Percentiles rank a stretch among this genome's conserved stretches.
Conservation (phyloP, 2,113 vertebrate species). For the Carollia perspicillata region DNA sequence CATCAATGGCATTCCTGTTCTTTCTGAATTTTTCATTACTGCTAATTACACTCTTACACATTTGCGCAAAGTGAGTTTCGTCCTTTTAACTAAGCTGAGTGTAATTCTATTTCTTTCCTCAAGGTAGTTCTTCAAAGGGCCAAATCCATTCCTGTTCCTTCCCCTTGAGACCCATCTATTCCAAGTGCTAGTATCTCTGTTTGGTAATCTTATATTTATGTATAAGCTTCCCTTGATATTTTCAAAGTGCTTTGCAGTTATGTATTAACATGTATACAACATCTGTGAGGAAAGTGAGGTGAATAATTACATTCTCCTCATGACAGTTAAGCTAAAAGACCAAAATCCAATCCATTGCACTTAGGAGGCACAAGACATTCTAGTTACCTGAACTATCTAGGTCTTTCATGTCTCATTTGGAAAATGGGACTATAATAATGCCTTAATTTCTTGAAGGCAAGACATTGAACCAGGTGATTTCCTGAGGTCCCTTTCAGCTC, state of each 20-base stretch:
- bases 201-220: slow-evolving; percentile 34
- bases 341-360: slow-evolving; percentile 35
- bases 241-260: slow-evolving; percentile 20
- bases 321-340: slow-evolving; percentile 34
- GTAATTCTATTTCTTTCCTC: slow-evolving; percentile 19
- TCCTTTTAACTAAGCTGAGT: not conserved
- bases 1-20: not conserved
- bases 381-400: not conserved
- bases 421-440: slow-evolving; percentile 5
- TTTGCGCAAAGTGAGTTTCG: not conserved
- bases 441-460: slow-evolving; percentile 8
- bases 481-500: slow-evolving; percentile 24
- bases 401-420: not conserved
- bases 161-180: slow-evolving; percentile 9
- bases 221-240: slow-evolving; percentile 18
- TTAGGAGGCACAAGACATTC: not conserved
- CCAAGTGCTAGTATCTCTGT: not conserved
- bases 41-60: not conserved
- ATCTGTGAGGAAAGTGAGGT: not conserved
- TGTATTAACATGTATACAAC: not conserved
- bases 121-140: slow-evolving; percentile 14
- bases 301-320: not conserved
- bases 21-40: slow-evolving; percentile 8
- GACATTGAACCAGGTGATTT: slow-evolving; percentile 12
- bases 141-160: slow-evolving; percentile 9